These are phyloP conservation scores for Campylomormyrus numenius DNA, from an alignment of 2,113 vertebrate species.

Conservation along the genomic window DNA sequence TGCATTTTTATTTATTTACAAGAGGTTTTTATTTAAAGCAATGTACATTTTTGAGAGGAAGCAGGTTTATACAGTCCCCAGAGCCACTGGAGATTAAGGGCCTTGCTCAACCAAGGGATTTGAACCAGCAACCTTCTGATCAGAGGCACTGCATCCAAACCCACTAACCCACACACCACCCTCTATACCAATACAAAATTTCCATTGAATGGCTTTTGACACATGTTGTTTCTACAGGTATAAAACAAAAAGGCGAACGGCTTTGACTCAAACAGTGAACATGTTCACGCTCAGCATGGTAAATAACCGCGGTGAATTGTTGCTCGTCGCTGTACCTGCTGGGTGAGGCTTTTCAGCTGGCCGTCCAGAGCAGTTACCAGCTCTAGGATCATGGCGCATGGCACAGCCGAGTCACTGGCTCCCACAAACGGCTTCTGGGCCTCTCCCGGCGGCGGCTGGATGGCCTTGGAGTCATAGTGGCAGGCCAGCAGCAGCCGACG, in stretches of 20 bases:
- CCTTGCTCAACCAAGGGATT: background rate
- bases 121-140: background rate
- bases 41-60: background rate
- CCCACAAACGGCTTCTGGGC: conserved; percentile 64
- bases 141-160: background rate
- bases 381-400: conserved; percentile 76
- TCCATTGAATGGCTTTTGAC: background rate
- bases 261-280: background rate
- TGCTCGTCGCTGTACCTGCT: conserved; percentile 53
- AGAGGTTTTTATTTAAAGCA: background rate
- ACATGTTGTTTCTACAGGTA: background rate
- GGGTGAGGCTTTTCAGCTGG: conserved; percentile 57
- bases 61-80: background rate
- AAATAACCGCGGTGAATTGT: background rate
- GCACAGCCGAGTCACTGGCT: conserved; percentile 80
- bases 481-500: conserved; percentile 72
- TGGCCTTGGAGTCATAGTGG: conserved; percentile 80
- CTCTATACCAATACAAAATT: background rate
- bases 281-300: background rate
- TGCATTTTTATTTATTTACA: background rate
- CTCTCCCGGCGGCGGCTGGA: conserved; percentile 48
- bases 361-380: conserved; percentile 66
- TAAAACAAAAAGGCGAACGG: background rate
- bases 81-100: background rate
- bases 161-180: background rate